Evolutionary conservation across 2,797 vertebrate genomes (phyloP), one percentile per base, ranked within the genome.

Genomic region (Dallia pectoralis): DNA sequence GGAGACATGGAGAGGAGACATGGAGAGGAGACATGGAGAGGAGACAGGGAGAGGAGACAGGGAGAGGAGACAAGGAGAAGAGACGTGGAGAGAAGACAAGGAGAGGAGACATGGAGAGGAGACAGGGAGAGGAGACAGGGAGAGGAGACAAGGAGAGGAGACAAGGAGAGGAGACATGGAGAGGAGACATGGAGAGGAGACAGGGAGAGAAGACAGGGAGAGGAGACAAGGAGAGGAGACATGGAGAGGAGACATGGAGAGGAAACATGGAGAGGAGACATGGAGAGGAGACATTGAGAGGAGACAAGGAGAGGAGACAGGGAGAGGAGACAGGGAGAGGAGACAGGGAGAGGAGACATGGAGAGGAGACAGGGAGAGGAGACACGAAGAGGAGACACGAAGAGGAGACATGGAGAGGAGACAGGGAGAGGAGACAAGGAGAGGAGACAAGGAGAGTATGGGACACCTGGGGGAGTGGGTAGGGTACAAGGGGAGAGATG

Each of bases 311-410:
- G 25, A 3, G 16, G 70, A 36, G 69, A 49, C n/a, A n/a, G n/a
- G n/a, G n/a, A n/a, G n/a, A n/a, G n/a, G 49, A 19, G 62, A 27
- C 18, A 40, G 40, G 27, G 49, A 5, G 40, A 3, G 53, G 18
- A 69, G 53, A 61, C 32, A 75, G 70, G 59, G 18, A 44, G 36
- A 67, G 62, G 62, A 36, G 82, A 81, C 69, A 44, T 16, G 29
- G 80, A 81, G 79, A 84, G 80, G 73, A 74, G 74, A 75, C 76
- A 70, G 73, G 78, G 72, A 71, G 68, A 32, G 64, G 67, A 69
- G 69, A 67, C 33, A 44, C 7, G 40, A 79, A n/a, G n/a, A n/a
- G n/a, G n/a, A n/a, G n/a, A n/a, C n/a, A n/a, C n/a, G 72, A 65
- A 66, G 27, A 68, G 25, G n/a, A n/a, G n/a, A n/a, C n/a, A n/a